Base-by-base conservation (phyloP, 2,113 vertebrate genomes). In the Nasalis larvatus region DNA sequence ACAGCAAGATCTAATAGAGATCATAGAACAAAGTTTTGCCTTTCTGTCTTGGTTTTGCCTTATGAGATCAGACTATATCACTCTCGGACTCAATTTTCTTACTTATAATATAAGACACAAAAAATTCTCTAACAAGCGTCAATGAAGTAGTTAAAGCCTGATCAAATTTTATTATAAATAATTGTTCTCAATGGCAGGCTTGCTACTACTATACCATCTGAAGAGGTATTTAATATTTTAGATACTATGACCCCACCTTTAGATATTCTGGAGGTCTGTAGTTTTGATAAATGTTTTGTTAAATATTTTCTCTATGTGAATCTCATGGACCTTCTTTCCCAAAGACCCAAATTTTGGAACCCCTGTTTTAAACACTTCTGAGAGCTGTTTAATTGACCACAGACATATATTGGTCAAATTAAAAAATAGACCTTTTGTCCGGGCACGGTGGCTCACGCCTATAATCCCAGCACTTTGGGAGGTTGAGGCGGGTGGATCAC, bases 161-260 rank as follows among this genome's bases (percentile, higher is more conserved):
- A 83, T 73, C 11, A 63, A 86, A 95, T 66, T 77, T 86, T 86
- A 71, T 78, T 91, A n/a, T 80, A 89, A 89, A 93, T 89, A 73
- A 89, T 93, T 25, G 13, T 66, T 93, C 32, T 32, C 73, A 84
- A 17, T 69, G 37, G 27, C n/a, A 83, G 32, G 6, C 35, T 54
- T n/a, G 49, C 21, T 60, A 18, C 27, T 4, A 56, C 60, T 63
- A 21, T 63, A 63, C 20, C 10, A 56, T 94, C 17, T n/a, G 17
- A 8, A 86, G 21, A 92, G 56, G 18, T 81, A 66, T 58, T 96
- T 95, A 89, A 86, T 78, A 32, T 8, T 54, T 21, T 25, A 68
- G 30, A 86, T 68, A 73, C 0, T 54, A 63, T 87, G 32, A 5
- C 42, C 4, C 68, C 23, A 90, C 32, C 25, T n/a, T 47, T 63